phyloP scores from a whole-genome alignment of 2,797 vertebrate genomes.

The Dermochelys coriacea region DNA sequence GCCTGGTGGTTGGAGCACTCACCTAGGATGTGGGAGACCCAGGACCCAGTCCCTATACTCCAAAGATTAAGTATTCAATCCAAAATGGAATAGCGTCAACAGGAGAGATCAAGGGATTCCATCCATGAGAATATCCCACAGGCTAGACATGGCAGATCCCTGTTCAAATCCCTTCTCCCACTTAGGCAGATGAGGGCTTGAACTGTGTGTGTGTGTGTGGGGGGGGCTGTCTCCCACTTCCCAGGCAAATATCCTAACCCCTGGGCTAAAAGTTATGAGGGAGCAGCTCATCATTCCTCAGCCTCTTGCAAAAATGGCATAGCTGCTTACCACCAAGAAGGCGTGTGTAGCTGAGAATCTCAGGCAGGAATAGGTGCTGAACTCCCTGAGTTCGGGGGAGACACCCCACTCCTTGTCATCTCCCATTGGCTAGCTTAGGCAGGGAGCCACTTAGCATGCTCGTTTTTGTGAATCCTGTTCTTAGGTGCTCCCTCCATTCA shows the following conservation, averaged over 20 bases:
- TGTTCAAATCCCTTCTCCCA: background rate
- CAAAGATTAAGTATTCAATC: background rate
- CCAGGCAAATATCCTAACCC: background rate
- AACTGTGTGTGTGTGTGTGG: no score
- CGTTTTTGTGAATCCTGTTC: no score
- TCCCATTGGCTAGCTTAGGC: background rate
- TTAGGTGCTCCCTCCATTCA: background rate
- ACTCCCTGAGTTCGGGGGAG: no score
- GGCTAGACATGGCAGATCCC: background rate
- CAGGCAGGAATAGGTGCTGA: no score
- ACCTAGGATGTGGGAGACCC: no score
- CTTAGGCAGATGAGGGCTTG: background rate
- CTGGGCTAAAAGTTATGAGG: background rate
- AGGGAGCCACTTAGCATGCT: no score
- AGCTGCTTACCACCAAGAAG: no score
- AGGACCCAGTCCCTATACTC: background rate
- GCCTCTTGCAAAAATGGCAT: no score
- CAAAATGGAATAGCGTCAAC: background rate
- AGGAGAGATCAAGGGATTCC: background rate
- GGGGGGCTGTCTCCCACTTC: no score
- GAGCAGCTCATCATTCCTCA: background rate
- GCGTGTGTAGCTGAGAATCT: no score
- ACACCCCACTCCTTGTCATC: no score
- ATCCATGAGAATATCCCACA: background rate
- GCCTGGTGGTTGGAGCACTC: background rate